Base-by-base conservation (phyloP, 2,888 invertebrate species). In the Diarsia mendica region DNA sequence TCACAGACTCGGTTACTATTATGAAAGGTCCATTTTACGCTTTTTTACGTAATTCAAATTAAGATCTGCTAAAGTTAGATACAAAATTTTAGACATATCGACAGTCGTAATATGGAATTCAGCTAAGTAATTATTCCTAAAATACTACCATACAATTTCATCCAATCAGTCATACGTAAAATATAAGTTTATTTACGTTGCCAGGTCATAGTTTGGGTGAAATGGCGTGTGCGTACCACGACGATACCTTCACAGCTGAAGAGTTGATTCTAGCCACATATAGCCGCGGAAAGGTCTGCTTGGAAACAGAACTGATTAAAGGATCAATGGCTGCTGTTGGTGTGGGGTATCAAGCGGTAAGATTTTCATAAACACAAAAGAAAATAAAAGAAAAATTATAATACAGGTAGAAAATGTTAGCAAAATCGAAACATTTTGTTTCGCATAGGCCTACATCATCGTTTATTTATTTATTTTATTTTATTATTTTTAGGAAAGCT, bases 251-350 rank as follows among this genome's bases (percentile, higher is more conserved):
- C 74, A 98, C 98, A 0, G 97, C 97, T 2, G 98, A 98, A 90
- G 98, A 99, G 93, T 97, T 98, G 94, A 97, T 99, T 60, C 93
- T 98, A 20, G 96, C 97, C 3, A 97, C 98, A 0, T 98, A 98
- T 91, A 98, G 97, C 88, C 97, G 98, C 83, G 98, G 98, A 8
- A 96, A 96, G 79, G 97, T 98, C 0, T 97, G 97, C 46, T 86
- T 97, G 8, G 97, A 98, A 79, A 96, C 97, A 0, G 94, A 97
- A 13, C 94, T 98, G 67, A 97, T 97, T 28, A 93, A 91, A n/a
- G 98, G 98, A 44, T 97, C 98, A 15, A 99, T 99, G 99, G 99
- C 99, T 28, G 98, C 98, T 13, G 97, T 99, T 44, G 99, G 98
- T 10, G 87, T 97, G 4, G 96, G 97, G 0, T 97, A 96, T 85